Conservation (phyloP, 2,113 vertebrate genomes). For the Enhydra lutris region DNA sequence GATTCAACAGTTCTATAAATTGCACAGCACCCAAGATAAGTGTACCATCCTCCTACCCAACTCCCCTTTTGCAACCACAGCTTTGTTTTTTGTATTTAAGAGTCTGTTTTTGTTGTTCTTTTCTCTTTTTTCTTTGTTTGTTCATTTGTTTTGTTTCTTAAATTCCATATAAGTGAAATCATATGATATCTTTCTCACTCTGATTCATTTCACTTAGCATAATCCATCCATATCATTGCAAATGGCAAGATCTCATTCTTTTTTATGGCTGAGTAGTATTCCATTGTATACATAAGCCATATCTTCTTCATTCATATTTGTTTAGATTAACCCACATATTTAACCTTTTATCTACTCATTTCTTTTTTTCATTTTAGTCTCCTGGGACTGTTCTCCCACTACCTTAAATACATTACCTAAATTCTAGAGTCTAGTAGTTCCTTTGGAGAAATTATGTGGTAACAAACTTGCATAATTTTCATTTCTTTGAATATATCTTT, state of each 20-base stretch:
- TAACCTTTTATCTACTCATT: background rate
- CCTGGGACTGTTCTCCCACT: background rate
- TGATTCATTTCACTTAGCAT: background rate
- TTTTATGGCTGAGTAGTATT: background rate
- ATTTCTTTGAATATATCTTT: background rate
- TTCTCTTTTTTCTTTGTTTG: background rate
- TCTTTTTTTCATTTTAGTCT: background rate
- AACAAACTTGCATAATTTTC: background rate
- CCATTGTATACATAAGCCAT: background rate
- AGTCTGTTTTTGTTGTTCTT: background rate
- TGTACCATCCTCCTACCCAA: background rate
- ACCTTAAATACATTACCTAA: background rate
- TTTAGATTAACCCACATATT: background rate
- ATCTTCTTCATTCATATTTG: background rate
- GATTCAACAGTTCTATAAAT: background rate
- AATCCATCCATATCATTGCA: background rate
- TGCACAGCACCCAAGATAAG: background rate
- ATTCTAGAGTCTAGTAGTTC: background rate
- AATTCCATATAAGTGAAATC: background rate
- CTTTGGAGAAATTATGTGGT: background rate
- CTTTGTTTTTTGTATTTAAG: background rate
- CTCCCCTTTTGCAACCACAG: background rate
- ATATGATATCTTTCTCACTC: background rate
- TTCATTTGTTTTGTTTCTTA: background rate
- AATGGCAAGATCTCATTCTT: background rate